A percentile compares a stretch with the other conserved stretches of the same genome.
Evolutionary conservation across 2,888 invertebrate species (phyloP).

Genomic region (Gortyna flavago): DNA sequence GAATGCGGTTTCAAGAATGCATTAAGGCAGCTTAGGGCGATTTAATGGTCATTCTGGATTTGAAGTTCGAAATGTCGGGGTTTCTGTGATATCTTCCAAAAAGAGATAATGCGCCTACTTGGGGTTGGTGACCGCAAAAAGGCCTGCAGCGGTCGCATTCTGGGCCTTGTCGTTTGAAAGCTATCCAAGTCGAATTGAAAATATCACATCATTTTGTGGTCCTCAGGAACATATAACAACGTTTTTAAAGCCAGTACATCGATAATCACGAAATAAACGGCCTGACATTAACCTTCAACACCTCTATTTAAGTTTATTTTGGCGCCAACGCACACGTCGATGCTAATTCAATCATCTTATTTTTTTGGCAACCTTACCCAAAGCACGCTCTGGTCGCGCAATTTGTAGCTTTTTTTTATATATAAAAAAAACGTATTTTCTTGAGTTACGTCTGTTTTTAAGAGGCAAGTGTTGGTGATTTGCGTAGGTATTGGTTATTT

Average conservation of each 20-base stretch:
- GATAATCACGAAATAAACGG: conserved; percentile 62
- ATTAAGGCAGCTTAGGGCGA: conserved; percentile 55
- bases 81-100: conserved; percentile 40
- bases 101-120: conserved; percentile 32
- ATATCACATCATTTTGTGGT: conserved; percentile 30
- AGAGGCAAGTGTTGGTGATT: conserved; percentile 10
- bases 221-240: conserved; percentile 20
- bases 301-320: conserved; percentile 72
- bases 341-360: conserved; percentile 67
- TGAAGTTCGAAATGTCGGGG: conserved; percentile 26
- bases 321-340: conserved; percentile 72
- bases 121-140: conserved; percentile 45
- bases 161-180: conserved; percentile 6
- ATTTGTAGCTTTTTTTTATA: conserved; percentile 53
- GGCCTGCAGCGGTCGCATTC: conserved; percentile 3
- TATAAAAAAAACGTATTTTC: conserved; percentile 33
- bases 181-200: conserved; percentile 17
- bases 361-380: conserved; percentile 69
- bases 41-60: conserved; percentile 58
- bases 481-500: conserved; percentile 39
- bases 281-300: conserved; percentile 71
- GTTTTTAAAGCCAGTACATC: conserved; percentile 48
- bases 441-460: conserved; percentile 41
- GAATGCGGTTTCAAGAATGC: conserved; percentile 58
- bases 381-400: conserved; percentile 40